Evolutionary conservation across 2,113 vertebrate species (phyloP).

Genomic region (Chrysochloris asiatica): DNA sequence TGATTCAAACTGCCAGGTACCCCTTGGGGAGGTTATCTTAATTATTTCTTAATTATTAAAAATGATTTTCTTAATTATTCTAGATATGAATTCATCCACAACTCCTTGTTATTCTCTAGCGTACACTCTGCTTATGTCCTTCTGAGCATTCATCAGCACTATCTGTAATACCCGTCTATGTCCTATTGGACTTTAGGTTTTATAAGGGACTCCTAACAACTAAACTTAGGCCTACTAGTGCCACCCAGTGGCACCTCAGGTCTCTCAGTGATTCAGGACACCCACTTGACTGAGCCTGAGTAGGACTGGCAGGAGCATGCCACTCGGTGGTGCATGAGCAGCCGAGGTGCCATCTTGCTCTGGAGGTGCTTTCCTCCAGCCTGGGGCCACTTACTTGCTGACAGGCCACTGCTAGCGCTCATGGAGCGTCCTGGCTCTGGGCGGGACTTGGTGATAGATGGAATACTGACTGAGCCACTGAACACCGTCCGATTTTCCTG

Average conservation of each 20-base stretch:
- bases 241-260: neutral
- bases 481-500: slow-evolving; percentile 96
- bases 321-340: too few species aligned
- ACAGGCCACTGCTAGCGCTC: slow-evolving; percentile 97
- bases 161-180: neutral
- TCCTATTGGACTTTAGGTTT: neutral
- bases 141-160: too few species aligned
- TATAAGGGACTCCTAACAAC: fast-evolving
- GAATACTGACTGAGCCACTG: slow-evolving; percentile 98
- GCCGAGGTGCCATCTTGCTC: too few species aligned
- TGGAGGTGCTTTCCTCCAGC: neutral
- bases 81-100: neutral
- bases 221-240: fast-evolving
- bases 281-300: too few species aligned
- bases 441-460: slow-evolving; percentile 95
- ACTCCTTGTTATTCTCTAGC: neutral
- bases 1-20: neutral
- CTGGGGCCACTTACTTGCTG: slow-evolving; percentile 90
- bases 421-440: slow-evolving; percentile 96
- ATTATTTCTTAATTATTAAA: too few species aligned
- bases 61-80: neutral
- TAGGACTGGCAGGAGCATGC: too few species aligned
- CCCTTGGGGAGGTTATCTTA: neutral
- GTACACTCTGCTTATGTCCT: too few species aligned
- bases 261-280: fast-evolving